phyloP scores from a whole-genome alignment of 2,888 invertebrate species.

The Xylocampa areola region DNA sequence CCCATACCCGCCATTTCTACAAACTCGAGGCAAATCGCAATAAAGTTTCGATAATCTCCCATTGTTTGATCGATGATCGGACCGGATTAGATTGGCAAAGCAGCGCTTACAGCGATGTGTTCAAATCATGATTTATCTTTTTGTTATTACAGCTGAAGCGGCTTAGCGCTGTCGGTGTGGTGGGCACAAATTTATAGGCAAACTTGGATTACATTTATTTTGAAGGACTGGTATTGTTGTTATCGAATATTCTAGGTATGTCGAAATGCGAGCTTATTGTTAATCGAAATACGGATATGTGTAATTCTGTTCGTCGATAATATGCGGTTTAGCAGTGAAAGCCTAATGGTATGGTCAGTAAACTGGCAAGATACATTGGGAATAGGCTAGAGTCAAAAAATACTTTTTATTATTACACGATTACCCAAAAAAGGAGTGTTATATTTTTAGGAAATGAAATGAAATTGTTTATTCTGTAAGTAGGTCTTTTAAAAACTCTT shows the following conservation, averaged over 20 bases:
- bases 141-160: constrained; percentile 49
- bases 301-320: background rate
- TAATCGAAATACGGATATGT: constrained; percentile 9
- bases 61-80: constrained; percentile 63
- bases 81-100: constrained; percentile 52
- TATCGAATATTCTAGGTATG: constrained; percentile 32
- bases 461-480: too few relatives aligned
- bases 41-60: constrained; percentile 58
- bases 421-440: too few relatives aligned
- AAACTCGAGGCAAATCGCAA: constrained; percentile 41
- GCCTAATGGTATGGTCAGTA: too few relatives aligned
- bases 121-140: constrained; percentile 52
- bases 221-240: constrained; percentile 37
- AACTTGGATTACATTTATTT: constrained; percentile 46
- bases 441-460: too few relatives aligned
- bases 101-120: constrained; percentile 52
- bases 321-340: too few relatives aligned
- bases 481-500: too few relatives aligned
- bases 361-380: too few relatives aligned
- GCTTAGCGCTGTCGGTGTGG: constrained; percentile 37
- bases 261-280: constrained; percentile 28
- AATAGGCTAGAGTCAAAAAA: too few relatives aligned
- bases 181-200: constrained; percentile 47
- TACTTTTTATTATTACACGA: too few relatives aligned
- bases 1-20: constrained; percentile 23